These are phyloP conservation scores for Caenorhabditis briggsae DNA, from an alignment of 1,140 invertebrate species.

Conservation along the genomic window DNA sequence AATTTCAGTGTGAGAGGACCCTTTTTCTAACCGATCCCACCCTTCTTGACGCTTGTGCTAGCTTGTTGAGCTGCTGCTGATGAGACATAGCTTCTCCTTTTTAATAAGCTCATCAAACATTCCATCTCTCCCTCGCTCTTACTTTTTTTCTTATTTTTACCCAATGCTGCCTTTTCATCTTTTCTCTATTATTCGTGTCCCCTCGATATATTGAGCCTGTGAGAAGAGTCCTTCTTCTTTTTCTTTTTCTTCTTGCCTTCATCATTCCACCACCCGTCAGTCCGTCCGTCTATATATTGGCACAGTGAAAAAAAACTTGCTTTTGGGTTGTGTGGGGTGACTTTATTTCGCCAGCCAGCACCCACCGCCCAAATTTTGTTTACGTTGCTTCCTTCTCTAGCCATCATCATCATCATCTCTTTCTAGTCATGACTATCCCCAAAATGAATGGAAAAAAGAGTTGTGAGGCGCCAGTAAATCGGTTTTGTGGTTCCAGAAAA, in stretches of 20 bases:
- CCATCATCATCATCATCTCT: not conserved
- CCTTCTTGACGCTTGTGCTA: too few species aligned
- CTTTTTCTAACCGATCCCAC: too few species aligned
- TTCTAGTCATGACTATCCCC: not conserved
- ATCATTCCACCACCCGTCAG: not conserved
- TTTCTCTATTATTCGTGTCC: conserved; percentile 13
- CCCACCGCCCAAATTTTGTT: not conserved
- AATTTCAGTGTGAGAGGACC: conserved; percentile 2
- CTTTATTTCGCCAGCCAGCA: conserved; percentile 9
- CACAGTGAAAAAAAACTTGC: not conserved
- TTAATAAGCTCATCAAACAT: conserved; percentile 29
- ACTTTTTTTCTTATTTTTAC: not conserved
- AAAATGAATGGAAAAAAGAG: too few species aligned
- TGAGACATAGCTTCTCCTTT: not conserved
- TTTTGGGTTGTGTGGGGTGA: not conserved
- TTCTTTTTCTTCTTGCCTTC: not conserved
- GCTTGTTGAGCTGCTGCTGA: too few species aligned
- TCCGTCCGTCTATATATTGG: not conserved
- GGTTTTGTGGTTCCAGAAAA: too few species aligned
- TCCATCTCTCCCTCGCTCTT: not conserved
- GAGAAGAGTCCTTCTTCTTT: not conserved
- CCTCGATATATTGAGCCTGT: not conserved
- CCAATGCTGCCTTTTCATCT: conserved; percentile 2
- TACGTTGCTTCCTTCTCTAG: not conserved
- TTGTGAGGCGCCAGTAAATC: too few species aligned